Evolutionary conservation across 1,140 invertebrate species (phyloP), one percentile per base, ranked within the genome.

Genomic region (Mactra quadrangularis): DNA sequence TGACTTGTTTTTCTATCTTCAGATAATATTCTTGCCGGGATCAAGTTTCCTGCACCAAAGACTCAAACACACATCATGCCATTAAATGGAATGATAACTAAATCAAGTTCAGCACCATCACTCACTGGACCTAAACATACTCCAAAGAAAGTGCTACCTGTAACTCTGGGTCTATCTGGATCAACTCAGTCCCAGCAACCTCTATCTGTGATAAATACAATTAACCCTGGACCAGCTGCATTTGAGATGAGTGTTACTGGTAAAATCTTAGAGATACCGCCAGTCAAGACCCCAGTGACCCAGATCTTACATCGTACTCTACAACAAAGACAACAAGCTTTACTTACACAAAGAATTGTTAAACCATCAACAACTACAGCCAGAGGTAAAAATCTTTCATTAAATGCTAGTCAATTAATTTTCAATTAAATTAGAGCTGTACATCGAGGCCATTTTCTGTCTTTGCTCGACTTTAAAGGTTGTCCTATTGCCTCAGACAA

Each of bases 31-130:
- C 38, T n/a, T 9, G 11, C 91, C 93, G 29, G 92, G 93, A 22
- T 76, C 94, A 66, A 93, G 94, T 55, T 92, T 94, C 82, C 93
- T 92, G 68, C 83, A 47, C 31, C n/a, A 22, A n/a, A 25, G 22
- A 25, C 15, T 22, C 25, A 29, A 64, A 3, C 25, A 19, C 9
- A 41, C 15, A 41, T 41, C 6, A 50, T 53, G 17, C 29, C 60
- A 50, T 15, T 45, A 1, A 64, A 66, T 45, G 64, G 53, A 25
- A 53, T 62, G 0, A 57, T 57, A 25, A n/a, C 25, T 3, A 75
- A 62, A 6, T 50, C 70, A 35, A 29, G 27, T n/a, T 47, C 64
- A 1, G 41, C 45, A 29, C 64, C 64, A 47, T 19, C 45, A 29
- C n/a, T 68, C 15, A 13, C 45, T 3, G 29, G 27, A 25, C 25